These are phyloP conservation scores for Corvus hawaiiensis DNA, from an alignment of 2,113 vertebrate genomes.

Conservation along the genomic window DNA sequence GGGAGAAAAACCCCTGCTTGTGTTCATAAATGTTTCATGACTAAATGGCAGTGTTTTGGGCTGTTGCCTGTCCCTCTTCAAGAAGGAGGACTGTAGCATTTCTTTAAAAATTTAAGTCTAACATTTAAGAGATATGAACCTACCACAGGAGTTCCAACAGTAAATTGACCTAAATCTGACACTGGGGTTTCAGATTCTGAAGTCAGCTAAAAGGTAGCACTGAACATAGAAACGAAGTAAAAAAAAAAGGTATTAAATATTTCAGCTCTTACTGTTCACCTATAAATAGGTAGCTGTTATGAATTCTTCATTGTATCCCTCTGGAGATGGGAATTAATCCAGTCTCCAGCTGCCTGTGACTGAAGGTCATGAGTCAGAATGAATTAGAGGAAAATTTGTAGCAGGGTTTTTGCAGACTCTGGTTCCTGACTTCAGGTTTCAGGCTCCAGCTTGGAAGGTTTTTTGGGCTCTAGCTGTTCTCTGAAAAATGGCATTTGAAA, in stretches of 20 bases:
- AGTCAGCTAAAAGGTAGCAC: background rate
- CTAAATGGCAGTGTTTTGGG: background rate
- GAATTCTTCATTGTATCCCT: slow-evolving; percentile 1
- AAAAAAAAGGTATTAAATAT: background rate
- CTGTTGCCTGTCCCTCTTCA: background rate
- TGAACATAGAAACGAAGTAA: background rate
- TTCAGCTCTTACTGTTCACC: background rate
- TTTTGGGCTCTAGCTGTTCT: slow-evolving; percentile 30
- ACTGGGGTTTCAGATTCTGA: background rate
- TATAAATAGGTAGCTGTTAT: slow-evolving; percentile 52
- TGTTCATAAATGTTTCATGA: background rate
- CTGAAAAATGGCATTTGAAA: slow-evolving; percentile 24
- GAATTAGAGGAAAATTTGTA: slow-evolving; percentile 45
- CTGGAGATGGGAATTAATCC: slow-evolving; percentile 42
- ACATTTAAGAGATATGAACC: background rate
- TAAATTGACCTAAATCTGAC: background rate
- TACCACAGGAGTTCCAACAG: background rate
- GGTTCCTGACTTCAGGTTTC: slow-evolving; percentile 49
- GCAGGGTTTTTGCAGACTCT: slow-evolving; percentile 2
- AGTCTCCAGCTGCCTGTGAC: slow-evolving; percentile 42
- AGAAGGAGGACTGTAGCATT: background rate
- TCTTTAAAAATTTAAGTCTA: background rate
- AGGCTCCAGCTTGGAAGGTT: slow-evolving; percentile 11
- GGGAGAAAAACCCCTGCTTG: background rate
- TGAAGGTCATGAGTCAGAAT: slow-evolving; percentile 47